Evolutionary conservation across 2,113 vertebrate genomes (phyloP).

Genomic region (Ahaetulla prasina): DNA sequence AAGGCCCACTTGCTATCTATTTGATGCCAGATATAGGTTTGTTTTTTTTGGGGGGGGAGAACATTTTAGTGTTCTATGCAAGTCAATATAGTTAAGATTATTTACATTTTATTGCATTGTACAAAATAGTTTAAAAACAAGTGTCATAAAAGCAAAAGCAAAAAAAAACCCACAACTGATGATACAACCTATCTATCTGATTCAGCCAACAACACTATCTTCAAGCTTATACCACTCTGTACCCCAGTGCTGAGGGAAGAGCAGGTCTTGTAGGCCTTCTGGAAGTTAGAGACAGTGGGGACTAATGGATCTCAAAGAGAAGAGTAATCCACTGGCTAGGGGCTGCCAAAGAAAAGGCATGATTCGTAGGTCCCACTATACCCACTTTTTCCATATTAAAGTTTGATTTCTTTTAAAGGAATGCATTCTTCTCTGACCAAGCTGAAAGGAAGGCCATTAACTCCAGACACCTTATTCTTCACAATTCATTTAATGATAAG

Average conservation of each 20-base stretch:
- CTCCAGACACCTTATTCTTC: neutral
- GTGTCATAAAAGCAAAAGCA: neutral
- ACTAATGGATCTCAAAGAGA: neutral
- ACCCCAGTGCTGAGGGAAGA: neutral
- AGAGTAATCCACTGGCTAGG: neutral
- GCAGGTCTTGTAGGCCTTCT: neutral
- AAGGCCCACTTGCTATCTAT: neutral
- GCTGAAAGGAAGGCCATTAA: slow-evolving; percentile 7
- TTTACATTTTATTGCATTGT: neutral
- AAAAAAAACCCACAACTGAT: neutral
- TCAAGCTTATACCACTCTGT: neutral
- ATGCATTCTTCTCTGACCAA: slow-evolving; percentile 10
- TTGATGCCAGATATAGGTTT: neutral
- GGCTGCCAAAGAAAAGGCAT: neutral
- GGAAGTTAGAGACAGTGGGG: neutral
- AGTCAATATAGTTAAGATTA: neutral
- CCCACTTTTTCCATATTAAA: neutral
- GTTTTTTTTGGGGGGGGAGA: too few relatives aligned
- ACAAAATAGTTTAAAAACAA: neutral
- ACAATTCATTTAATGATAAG: neutral
- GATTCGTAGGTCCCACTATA: neutral
- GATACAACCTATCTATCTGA: neutral
- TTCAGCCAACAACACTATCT: neutral
- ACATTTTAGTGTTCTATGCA: neutral
- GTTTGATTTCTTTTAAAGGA: neutral